Base-by-base conservation (phyloP, 30 jellyfish, hydroid and myxozoan genomes). In the Nemopilema nomurai region DNA sequence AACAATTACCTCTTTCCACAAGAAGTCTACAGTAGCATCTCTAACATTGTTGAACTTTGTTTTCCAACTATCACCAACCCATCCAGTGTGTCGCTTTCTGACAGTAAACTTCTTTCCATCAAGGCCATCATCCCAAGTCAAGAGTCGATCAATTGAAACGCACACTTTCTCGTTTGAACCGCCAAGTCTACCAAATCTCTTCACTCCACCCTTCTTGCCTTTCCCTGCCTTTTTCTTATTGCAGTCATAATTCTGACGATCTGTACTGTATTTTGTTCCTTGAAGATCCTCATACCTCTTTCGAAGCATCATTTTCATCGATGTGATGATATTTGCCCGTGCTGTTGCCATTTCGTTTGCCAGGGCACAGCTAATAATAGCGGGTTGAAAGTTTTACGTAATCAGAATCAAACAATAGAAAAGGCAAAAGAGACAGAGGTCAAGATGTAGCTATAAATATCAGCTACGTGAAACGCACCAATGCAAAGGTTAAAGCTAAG, bases 291-390 rank as follows among this genome's bases (percentile, higher is more conserved):
- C 22, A 41, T 74, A 74, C 71, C 84, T 31, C n/a, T 74, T 74
- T 49, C 84, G 50, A 6, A 74, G 16, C 84, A 74, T 74, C 41
- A 30, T 71, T n/a, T 74, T 74, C 84, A 74, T 74, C 1, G 41
- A 66, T n/a, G 84, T 50, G 1, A 74, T 49, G 49, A 50, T 22
- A n/a, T 50, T 74, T 18, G 84, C 84, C 21, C 84, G 68, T 17
- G 71, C 33, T 49, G 32, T 18, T 27, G 84, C 84, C 73, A 74
- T 21, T 50, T 74, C 84, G 26, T 74, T 74, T 74, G 84, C 84
- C 49, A 74, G 41, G 30, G 84, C 71, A 51, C 84, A 74, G 9
- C 84, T 74, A 4, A n/a, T n/a, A n/a, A n/a, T n/a, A 6, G 13
- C 57, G 57, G 57, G 57, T 41, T 3, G 13, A 41, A 13, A 41